phyloP scores from a whole-genome alignment of 1,140 invertebrate species.

The Condylostylus longicornis region DNA sequence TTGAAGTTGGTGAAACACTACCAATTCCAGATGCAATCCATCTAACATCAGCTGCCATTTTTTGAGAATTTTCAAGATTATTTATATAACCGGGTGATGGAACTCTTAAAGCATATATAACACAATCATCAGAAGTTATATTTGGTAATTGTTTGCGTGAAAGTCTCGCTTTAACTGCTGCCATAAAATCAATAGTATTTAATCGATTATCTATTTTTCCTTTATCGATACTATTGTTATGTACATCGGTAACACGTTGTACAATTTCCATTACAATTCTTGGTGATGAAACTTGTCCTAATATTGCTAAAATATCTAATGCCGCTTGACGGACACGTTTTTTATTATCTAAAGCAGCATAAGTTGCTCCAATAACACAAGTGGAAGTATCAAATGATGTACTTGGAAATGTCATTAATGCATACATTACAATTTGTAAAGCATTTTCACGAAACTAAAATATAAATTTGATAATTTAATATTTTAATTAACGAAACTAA shows the following conservation, averaged over 20 bases:
- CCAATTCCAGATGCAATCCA: conserved; percentile 51
- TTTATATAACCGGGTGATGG: conserved; percentile 19
- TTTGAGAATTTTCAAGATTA: conserved; percentile 1
- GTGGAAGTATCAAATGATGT: conserved; percentile 56
- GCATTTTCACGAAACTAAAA: conserved; percentile 56
- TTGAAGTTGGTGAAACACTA: conserved; percentile 38
- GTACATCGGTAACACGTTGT: conserved; percentile 25
- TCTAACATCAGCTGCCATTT: conserved; percentile 46
- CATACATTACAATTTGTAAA: conserved; percentile 59
- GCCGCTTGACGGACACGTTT: conserved; percentile 60
- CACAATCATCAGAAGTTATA: conserved; percentile 47
- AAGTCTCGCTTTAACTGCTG: conserved; percentile 39
- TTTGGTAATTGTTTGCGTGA: conserved; percentile 48
- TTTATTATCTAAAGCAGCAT: conserved; percentile 48
- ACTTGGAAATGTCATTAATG: conserved; percentile 62
- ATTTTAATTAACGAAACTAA: background rate
- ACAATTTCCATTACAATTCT: conserved; percentile 35
- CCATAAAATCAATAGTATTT: conserved; percentile 33
- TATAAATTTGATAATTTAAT: background rate
- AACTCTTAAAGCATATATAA: conserved; percentile 47
- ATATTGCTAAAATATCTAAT: conserved; percentile 61
- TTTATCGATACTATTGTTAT: too few species aligned
- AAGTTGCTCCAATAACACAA: conserved; percentile 41
- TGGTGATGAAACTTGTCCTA: conserved; percentile 55
- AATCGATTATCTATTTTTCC: too few species aligned